Percentiles rank a stretch among this genome's conserved stretches.
These are phyloP conservation scores for Acrobasis repandana DNA, from an alignment of 2,888 invertebrate genomes.

Conservation along the genomic window DNA sequence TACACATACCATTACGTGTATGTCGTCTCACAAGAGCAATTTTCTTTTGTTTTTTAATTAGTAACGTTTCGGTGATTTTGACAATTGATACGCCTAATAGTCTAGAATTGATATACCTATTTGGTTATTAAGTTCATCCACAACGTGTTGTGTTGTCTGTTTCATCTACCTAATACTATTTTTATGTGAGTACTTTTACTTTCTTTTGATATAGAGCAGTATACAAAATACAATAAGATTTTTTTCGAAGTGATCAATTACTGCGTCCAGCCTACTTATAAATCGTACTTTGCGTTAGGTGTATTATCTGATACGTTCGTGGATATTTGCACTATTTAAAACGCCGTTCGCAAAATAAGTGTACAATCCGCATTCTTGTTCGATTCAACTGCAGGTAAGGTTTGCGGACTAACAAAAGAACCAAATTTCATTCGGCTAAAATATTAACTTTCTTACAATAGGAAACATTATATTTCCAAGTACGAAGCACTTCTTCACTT, in stretches of 20 bases:
- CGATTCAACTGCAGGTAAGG: constrained; percentile 72
- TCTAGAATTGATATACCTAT: too few species aligned
- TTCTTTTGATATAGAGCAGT: not conserved
- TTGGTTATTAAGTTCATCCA: too few species aligned
- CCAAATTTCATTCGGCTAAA: constrained; percentile 75
- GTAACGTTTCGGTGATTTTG: constrained; percentile 55
- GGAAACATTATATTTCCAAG: constrained; percentile 79
- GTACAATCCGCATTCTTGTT: constrained; percentile 67
- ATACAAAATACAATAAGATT: constrained; percentile 16
- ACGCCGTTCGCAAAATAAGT: constrained; percentile 56
- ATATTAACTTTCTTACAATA: constrained; percentile 79
- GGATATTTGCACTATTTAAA: constrained; percentile 63
- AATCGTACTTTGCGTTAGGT: constrained; percentile 52
- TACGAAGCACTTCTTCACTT: constrained; percentile 78
- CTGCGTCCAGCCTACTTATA: constrained; percentile 64
- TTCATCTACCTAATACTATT: too few species aligned
- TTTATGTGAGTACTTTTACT: too few species aligned
- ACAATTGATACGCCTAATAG: constrained; percentile 30
- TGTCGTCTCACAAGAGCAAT: constrained; percentile 48
- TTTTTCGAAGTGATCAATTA: constrained; percentile 66
- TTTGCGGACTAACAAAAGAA: constrained; percentile 64
- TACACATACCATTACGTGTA: constrained; percentile 52
- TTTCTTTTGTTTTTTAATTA: constrained; percentile 63
- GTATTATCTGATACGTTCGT: constrained; percentile 52
- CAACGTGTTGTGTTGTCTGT: too few species aligned